A percentile compares a stretch with the other conserved stretches of the same genome.
Conservation (phyloP, 2,797 vertebrate genomes). For the Myotis findleyi region DNA sequence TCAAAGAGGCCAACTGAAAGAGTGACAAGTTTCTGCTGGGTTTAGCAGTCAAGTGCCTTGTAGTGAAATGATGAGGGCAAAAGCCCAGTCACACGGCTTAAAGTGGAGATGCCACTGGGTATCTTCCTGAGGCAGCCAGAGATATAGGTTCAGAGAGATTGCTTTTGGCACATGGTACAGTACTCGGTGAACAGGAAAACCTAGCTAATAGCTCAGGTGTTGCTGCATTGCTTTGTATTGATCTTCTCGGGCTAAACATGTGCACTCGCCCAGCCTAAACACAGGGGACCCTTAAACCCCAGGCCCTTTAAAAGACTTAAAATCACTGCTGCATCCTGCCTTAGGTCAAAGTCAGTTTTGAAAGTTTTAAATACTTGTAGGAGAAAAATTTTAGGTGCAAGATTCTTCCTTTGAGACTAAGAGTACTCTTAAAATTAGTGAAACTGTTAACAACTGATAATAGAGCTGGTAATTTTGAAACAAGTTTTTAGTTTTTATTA, state of each 20-base stretch:
- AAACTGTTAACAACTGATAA: neutral
- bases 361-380: neutral
- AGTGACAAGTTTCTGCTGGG: neutral
- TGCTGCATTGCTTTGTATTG: fast-evolving
- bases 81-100: neutral
- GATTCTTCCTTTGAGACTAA: neutral
- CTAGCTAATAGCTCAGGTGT: neutral
- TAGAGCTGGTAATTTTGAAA: neutral
- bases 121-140: neutral
- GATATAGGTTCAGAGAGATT: fast-evolving
- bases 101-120: neutral
- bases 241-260: neutral
- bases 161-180: fast-evolving
- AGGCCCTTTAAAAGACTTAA: neutral
- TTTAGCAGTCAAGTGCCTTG: neutral
- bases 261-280: neutral
- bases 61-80: neutral
- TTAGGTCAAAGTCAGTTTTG: neutral
- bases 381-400: neutral
- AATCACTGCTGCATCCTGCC: no score
- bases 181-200: neutral
- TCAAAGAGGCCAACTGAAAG: neutral
- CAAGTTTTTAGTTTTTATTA: neutral
- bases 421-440: neutral
- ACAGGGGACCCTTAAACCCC: neutral